phyloP scores from a whole-genome alignment of 2,113 vertebrate species.

The Equus przewalskii region DNA sequence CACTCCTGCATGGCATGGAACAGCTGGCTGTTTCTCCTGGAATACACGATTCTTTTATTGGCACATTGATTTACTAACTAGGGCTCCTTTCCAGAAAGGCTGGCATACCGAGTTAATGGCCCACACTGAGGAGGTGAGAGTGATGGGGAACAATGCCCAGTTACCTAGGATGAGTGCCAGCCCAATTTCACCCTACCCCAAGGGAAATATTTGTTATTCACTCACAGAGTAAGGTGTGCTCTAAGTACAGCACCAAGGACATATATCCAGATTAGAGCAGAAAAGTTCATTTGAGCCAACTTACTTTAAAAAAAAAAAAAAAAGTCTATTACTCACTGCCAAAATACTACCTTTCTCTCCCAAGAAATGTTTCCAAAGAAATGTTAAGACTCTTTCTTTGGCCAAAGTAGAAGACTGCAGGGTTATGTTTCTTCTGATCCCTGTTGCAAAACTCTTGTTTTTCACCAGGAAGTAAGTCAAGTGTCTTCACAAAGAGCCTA shows the following conservation, averaged over 20 bases:
- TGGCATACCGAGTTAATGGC: conserved; percentile 60
- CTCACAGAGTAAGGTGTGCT: background rate
- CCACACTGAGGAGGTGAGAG: conserved; percentile 47
- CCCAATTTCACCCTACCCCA: background rate
- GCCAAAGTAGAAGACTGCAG: background rate
- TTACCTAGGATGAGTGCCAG: conserved; percentile 37
- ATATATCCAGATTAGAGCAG: background rate
- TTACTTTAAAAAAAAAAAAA: background rate
- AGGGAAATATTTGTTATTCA: background rate
- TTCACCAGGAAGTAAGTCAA: background rate
- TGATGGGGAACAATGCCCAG: background rate
- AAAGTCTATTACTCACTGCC: background rate
- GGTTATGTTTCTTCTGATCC: background rate
- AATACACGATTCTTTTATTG: background rate
- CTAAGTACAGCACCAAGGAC: background rate
- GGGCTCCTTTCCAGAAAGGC: conserved; percentile 55
- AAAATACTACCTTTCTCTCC: background rate
- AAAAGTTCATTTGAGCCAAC: background rate
- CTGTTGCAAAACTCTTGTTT: background rate
- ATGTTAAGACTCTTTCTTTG: background rate
- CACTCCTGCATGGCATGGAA: background rate
- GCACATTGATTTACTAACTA: conserved; percentile 29
- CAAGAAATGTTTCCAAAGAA: background rate
- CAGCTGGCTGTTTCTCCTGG: background rate
- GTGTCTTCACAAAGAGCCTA: background rate